Percentiles rank a stretch among this genome's conserved stretches.
phyloP scores from a whole-genome alignment of 2,113 vertebrate genomes.

The Dolichotis patagonum region DNA sequence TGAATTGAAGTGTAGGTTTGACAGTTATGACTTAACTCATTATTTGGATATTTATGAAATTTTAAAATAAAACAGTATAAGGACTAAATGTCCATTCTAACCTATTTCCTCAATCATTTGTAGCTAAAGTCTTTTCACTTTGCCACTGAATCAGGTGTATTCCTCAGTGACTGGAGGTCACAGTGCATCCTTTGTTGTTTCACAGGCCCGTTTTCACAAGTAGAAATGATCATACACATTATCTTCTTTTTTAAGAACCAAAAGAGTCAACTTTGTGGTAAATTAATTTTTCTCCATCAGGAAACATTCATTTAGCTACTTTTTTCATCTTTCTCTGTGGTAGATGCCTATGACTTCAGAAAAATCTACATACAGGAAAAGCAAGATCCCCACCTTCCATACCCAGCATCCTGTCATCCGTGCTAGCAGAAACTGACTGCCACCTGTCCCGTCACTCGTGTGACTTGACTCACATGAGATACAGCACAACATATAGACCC shows the following conservation, averaged over 20 bases:
- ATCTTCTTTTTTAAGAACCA: not conserved
- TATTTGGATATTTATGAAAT: constrained; percentile 23
- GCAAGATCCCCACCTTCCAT: not conserved
- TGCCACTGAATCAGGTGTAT: not conserved
- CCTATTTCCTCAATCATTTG: not conserved
- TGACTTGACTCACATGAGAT: not conserved
- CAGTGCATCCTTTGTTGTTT: not conserved
- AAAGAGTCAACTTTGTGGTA: not conserved
- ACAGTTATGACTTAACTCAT: not conserved
- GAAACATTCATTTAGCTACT: not conserved
- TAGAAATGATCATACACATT: not conserved
- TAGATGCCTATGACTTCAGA: not conserved
- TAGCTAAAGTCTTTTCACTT: not conserved
- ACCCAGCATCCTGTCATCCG: not conserved
- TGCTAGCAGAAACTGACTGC: not conserved
- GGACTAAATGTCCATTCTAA: not conserved
- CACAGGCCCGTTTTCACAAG: not conserved
- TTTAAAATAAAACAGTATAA: not conserved
- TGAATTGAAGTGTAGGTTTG: not conserved
- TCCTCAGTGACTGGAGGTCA: not conserved
- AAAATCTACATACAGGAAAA: not conserved
- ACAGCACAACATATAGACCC: not conserved
- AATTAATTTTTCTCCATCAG: constrained; percentile 36
- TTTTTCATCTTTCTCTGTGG: not conserved
- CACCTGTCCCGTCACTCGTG: not conserved